These are phyloP conservation scores for Drosophila birchii DNA, from an alignment of 2,888 invertebrate species.

Conservation along the genomic window DNA sequence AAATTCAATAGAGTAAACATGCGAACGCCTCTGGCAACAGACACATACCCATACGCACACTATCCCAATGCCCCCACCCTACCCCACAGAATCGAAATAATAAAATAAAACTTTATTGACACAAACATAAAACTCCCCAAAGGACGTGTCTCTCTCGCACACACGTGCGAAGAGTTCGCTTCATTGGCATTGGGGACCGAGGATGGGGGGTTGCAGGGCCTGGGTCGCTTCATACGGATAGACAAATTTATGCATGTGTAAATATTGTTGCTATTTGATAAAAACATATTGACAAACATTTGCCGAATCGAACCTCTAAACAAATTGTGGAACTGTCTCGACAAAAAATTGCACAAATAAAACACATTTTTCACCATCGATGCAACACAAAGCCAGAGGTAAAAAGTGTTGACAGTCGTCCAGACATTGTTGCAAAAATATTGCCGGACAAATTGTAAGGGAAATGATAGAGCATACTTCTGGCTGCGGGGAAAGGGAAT, in stretches of 20 bases:
- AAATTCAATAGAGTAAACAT: constrained; percentile 74
- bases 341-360: constrained; percentile 42
- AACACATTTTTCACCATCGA: constrained; percentile 21
- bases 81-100: constrained; percentile 54
- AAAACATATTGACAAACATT: constrained; percentile 80
- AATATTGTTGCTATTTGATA: constrained; percentile 73
- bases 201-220: background rate
- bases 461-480: constrained; percentile 1
- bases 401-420: constrained; percentile 42
- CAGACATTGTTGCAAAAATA: constrained; percentile 15
- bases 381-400: constrained; percentile 14
- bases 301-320: constrained; percentile 67
- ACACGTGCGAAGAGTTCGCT: constrained; percentile 8
- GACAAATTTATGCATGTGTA: constrained; percentile 70
- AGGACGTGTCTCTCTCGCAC: constrained; percentile 50
- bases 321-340: constrained; percentile 61
- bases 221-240: constrained; percentile 27
- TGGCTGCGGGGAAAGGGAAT: background rate
- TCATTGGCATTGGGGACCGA: constrained; percentile 5
- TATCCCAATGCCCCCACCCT: background rate
- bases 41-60: background rate
- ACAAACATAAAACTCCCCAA: constrained; percentile 71
- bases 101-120: constrained; percentile 80
- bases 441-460: constrained; percentile 23
- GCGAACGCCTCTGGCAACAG: constrained; percentile 54